phyloP scores from a whole-genome alignment of 2,888 invertebrate species.

The Tachina lurida region DNA sequence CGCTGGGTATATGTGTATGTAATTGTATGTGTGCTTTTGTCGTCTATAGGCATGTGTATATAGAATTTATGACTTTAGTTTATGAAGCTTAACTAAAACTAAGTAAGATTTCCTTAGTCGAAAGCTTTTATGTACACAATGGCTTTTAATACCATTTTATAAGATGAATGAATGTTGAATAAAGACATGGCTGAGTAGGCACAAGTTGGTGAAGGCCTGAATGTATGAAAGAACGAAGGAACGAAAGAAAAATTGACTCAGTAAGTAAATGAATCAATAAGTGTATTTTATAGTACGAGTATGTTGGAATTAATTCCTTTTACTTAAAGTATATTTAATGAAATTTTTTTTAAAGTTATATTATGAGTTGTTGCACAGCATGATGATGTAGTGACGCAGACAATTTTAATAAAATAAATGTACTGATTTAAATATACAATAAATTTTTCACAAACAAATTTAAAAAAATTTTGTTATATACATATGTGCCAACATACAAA shows the following conservation, averaged over 20 bases:
- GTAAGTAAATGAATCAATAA: conserved; percentile 25
- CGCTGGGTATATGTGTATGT: too few relatives aligned
- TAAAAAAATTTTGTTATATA: too few relatives aligned
- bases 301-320: conserved; percentile 18
- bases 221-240: conserved; percentile 3
- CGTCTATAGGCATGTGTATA: neutral
- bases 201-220: neutral
- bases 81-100: conserved; percentile 57
- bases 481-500: too few relatives aligned
- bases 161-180: conserved; percentile 54
- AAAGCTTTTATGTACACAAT: conserved; percentile 57
- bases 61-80: conserved; percentile 43
- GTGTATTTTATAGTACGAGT: neutral
- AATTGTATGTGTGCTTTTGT: neutral
- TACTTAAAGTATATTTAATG: conserved; percentile 16
- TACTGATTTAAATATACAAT: too few relatives aligned
- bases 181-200: conserved; percentile 27
- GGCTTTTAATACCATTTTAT: conserved; percentile 41
- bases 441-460: too few relatives aligned
- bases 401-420: neutral
- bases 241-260: neutral
- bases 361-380: neutral
- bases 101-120: conserved; percentile 45
- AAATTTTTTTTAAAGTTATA: conserved; percentile 19
- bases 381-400: neutral